phyloP scores from a whole-genome alignment of 2,888 invertebrate species.

The Trachelus tabidus region DNA sequence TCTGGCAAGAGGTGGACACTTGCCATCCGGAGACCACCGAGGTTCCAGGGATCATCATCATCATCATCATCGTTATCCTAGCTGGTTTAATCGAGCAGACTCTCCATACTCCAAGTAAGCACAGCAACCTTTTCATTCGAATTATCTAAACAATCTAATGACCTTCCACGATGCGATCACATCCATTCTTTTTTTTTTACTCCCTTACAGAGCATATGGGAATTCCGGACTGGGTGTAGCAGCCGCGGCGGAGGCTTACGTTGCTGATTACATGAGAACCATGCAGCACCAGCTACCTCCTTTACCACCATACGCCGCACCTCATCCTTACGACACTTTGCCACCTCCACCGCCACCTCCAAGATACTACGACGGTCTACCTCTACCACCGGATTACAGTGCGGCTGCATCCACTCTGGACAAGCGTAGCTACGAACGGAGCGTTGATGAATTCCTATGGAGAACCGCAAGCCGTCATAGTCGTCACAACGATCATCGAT shows the following conservation, averaged over 20 bases:
- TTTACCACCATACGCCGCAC: conserved; percentile 85
- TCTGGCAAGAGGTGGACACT: conserved; percentile 55
- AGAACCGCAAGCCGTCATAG: conserved; percentile 78
- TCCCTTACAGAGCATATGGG: conserved; percentile 61
- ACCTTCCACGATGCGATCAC: not conserved
- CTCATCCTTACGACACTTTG: conserved; percentile 66
- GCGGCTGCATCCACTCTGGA: conserved; percentile 72
- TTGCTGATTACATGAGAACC: conserved; percentile 89
- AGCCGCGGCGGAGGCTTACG: conserved; percentile 85
- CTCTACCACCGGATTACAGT: conserved; percentile 80
- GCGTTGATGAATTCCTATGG: conserved; percentile 89
- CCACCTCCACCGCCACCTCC: conserved; percentile 75
- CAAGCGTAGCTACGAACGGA: conserved; percentile 87
- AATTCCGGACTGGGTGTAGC: conserved; percentile 70
- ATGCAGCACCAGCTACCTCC: conserved; percentile 90
- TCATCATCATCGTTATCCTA: conserved; percentile 43
- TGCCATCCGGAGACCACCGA: conserved; percentile 51
- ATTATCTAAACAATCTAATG: not conserved
- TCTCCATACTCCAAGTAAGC: conserved; percentile 59
- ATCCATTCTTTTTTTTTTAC: conserved; percentile 23
- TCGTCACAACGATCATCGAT: conserved; percentile 65
- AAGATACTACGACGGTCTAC: conserved; percentile 84
- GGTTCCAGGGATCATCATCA: conserved; percentile 56
- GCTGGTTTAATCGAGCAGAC: conserved; percentile 60
- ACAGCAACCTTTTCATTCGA: not conserved